Evolutionary conservation across 2,888 invertebrate species (phyloP).

Genomic region (Cryptocheilus praepositus): DNA sequence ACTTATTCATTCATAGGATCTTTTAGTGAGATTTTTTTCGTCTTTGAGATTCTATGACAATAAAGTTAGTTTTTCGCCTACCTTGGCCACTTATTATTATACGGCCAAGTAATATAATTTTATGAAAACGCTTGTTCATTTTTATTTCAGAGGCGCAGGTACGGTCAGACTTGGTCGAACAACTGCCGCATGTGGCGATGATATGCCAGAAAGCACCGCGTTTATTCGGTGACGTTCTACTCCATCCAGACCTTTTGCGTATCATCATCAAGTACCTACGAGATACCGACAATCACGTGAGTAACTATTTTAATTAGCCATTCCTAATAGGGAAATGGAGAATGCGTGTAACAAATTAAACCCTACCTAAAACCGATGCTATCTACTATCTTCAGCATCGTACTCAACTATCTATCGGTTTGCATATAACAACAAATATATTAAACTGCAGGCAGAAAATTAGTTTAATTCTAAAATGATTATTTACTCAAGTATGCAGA

Average conservation of each 20-base stretch:
- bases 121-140: not conserved
- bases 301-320: constrained; percentile 15
- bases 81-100: too few species aligned
- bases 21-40: too few species aligned
- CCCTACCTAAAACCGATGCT: not conserved
- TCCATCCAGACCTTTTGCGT: constrained; percentile 79
- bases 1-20: too few species aligned
- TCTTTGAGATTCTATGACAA: too few species aligned
- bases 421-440: too few species aligned
- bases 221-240: constrained; percentile 76
- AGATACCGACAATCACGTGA: constrained; percentile 79
- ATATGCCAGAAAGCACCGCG: constrained; percentile 78
- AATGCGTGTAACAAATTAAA: not conserved
- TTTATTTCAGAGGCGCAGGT: constrained; percentile 78
- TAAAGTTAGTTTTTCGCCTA: too few species aligned
- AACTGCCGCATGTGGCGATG: constrained; percentile 81
- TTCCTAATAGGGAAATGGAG: not conserved
- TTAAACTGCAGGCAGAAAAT: too few species aligned
- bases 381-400: too few species aligned
- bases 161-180: constrained; percentile 80
- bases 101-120: too few species aligned
- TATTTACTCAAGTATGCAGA: too few species aligned
- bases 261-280: constrained; percentile 80
- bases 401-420: too few species aligned
- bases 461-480: too few species aligned